phyloP scores from a whole-genome alignment of 2,113 vertebrate species.

The Callipepla californica region DNA sequence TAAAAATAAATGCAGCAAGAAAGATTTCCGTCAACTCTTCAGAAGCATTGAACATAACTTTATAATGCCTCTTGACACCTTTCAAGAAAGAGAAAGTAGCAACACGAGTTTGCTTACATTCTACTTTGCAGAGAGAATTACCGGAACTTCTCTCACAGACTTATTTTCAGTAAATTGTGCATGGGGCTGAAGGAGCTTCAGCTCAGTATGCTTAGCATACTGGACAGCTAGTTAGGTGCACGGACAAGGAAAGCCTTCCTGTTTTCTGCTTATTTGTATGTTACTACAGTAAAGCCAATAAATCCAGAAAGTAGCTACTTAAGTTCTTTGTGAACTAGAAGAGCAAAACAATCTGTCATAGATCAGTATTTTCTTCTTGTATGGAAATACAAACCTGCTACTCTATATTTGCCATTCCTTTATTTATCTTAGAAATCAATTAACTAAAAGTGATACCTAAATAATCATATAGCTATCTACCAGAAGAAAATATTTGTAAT shows the following conservation, averaged over 20 bases:
- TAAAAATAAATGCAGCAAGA: not conserved
- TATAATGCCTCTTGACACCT: not conserved
- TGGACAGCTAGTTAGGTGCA: not conserved
- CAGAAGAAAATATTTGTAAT: not conserved
- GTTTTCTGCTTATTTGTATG: not conserved
- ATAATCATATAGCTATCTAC: not conserved
- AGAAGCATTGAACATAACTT: not conserved
- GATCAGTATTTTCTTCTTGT: not conserved
- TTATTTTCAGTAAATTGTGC: not conserved
- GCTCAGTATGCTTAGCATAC: not conserved
- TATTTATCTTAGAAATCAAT: not conserved
- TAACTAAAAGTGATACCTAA: not conserved
- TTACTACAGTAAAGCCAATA: not conserved
- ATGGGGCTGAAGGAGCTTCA: rapidly evolving
- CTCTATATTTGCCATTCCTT: not conserved
- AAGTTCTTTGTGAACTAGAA: not conserved
- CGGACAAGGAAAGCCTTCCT: not conserved
- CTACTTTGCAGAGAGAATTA: not conserved
- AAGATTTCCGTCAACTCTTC: not conserved
- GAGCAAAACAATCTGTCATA: not conserved
- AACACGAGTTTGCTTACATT: not conserved
- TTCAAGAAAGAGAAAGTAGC: not conserved
- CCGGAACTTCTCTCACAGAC: not conserved
- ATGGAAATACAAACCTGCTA: not conserved
- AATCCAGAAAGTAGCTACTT: not conserved